These are phyloP conservation scores for Saccostrea echinata DNA, from an alignment of 1,140 invertebrate species.

Conservation along the genomic window DNA sequence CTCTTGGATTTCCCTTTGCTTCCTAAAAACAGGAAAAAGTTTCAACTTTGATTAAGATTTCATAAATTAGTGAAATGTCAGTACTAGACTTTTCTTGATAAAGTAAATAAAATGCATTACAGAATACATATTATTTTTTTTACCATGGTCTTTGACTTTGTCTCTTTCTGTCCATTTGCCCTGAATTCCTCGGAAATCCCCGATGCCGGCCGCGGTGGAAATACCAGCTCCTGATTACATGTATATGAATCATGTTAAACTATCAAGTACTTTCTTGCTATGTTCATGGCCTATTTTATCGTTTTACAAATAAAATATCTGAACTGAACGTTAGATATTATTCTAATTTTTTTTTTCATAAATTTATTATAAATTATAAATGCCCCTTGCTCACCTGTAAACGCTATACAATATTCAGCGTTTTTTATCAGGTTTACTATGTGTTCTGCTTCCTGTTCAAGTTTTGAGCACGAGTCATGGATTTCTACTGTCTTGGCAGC, in stretches of 20 bases:
- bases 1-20: background rate
- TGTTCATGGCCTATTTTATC: no score
- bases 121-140: no score
- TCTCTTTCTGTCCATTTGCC: conserved; percentile 71
- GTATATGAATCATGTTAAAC: background rate
- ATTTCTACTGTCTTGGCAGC: conserved; percentile 68
- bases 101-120: no score
- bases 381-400: conserved; percentile 64
- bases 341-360: no score
- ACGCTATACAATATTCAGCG: conserved; percentile 64
- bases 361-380: no score
- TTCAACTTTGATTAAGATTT: background rate
- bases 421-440: conserved; percentile 63
- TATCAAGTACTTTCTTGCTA: background rate
- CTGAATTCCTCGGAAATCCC: conserved; percentile 91
- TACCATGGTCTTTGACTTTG: conserved; percentile 61
- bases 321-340: no score
- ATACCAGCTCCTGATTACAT: conserved; percentile 93
- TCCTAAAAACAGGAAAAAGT: background rate
- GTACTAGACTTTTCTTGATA: no score
- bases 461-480: conserved; percentile 58
- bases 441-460: conserved; percentile 59
- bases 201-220: conserved; percentile 95
- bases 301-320: no score
- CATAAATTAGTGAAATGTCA: no score